Percentiles rank a stretch among this genome's conserved stretches.
phyloP scores from a whole-genome alignment of 2,888 invertebrate species.

The Epinotia demarniana region DNA sequence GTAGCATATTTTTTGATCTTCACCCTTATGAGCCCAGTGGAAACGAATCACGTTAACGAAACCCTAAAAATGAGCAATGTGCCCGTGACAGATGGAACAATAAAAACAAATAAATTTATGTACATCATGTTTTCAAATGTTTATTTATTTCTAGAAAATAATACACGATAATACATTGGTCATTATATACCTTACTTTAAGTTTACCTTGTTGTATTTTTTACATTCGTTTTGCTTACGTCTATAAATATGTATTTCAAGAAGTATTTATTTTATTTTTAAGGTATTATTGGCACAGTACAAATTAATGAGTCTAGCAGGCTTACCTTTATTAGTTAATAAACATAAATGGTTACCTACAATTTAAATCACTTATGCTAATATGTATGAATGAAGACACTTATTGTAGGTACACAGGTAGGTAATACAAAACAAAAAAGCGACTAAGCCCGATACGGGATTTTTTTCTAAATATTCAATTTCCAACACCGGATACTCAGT shows the following conservation, averaged over 20 bases:
- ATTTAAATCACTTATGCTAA: slow-evolving; percentile 1
- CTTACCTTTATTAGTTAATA: not conserved
- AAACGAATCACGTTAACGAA: too few relatives aligned
- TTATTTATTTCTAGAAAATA: slow-evolving; percentile 44
- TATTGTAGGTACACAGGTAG: not conserved
- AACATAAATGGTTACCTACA: not conserved
- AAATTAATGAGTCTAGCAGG: not conserved
- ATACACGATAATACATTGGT: slow-evolving; percentile 44
- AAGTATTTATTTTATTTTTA: slow-evolving; percentile 5
- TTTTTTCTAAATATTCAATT: not conserved
- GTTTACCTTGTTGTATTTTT: slow-evolving; percentile 43
- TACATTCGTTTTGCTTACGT: slow-evolving; percentile 33
- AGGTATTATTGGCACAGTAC: slow-evolving; percentile 17
- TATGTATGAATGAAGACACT: not conserved
- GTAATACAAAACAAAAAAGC: not conserved
- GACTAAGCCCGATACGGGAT: too few relatives aligned
- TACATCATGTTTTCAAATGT: slow-evolving; percentile 17
- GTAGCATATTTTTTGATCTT: too few relatives aligned
- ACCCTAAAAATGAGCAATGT: too few relatives aligned
- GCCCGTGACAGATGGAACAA: not conserved
- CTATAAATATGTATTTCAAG: slow-evolving; percentile 15
- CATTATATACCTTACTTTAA: slow-evolving; percentile 42
- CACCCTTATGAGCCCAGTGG: too few relatives aligned
- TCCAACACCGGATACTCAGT: not conserved
- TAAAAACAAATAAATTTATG: not conserved